Evolutionary conservation across 2,113 vertebrate species (phyloP).

Genomic region (Brienomyrus brachyistius): DNA sequence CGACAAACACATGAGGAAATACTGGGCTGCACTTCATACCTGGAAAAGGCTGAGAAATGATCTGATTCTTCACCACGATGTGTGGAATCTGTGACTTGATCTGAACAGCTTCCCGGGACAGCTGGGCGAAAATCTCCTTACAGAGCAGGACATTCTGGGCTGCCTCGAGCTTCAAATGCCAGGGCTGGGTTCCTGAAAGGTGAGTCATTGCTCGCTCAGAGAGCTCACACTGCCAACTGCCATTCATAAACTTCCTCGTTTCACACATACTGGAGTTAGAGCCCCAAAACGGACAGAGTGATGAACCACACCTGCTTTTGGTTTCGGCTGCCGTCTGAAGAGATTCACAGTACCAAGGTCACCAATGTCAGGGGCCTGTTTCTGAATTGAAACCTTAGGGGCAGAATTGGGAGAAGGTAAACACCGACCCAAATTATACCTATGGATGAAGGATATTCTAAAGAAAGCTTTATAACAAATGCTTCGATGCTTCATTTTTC

Average conservation of each 20-base stretch:
- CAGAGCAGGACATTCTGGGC: conserved; percentile 94
- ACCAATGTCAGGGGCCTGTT: conserved; percentile 91
- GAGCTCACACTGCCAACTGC: background rate
- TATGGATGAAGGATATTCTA: background rate
- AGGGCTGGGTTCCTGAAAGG: conserved; percentile 75
- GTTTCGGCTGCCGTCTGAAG: conserved; percentile 78
- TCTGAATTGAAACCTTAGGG: conserved; percentile 90
- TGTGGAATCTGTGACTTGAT: conserved; percentile 97
- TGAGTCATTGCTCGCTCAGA: background rate
- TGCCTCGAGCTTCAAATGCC: conserved; percentile 88
- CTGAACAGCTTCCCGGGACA: conserved; percentile 94
- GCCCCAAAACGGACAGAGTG: background rate
- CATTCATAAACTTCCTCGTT: background rate
- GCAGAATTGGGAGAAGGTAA: conserved; percentile 12
- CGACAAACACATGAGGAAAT: background rate
- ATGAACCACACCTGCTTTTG: conserved; percentile 69
- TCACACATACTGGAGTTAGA: background rate
- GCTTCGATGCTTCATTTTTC: background rate
- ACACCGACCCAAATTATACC: background rate
- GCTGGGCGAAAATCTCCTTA: conserved; percentile 96
- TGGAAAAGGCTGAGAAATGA: conserved; percentile 95
- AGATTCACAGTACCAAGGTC: conserved; percentile 89
- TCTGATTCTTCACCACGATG: conserved; percentile 98
- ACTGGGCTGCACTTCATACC: conserved; percentile 55
- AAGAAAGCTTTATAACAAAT: background rate